Conservation (phyloP, 2,113 vertebrate genomes). For the Hyla sarda region DNA sequence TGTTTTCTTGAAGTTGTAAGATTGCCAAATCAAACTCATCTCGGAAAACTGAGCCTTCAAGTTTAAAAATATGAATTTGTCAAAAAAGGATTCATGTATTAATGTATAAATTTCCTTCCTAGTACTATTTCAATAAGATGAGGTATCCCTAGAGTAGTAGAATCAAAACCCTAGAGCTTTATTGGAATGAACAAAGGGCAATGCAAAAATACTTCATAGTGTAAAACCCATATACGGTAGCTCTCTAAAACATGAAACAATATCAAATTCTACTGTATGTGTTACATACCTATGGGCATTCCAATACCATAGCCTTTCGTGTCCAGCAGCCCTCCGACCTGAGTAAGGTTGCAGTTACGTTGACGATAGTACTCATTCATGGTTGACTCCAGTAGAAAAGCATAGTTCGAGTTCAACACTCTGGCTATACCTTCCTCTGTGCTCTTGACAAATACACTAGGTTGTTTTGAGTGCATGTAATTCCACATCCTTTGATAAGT, state of each 20-base stretch:
- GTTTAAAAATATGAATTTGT: conserved; percentile 5
- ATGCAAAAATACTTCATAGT: no score
- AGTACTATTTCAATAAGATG: neutral
- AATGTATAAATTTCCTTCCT: neutral
- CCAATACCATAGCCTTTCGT: conserved; percentile 99
- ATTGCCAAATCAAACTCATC: conserved; percentile 98
- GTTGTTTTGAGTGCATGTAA: conserved; percentile 99
- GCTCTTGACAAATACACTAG: conserved; percentile 97
- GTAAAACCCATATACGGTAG: no score
- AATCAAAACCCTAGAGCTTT: neutral
- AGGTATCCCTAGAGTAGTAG: neutral
- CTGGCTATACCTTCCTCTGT: conserved; percentile 96
- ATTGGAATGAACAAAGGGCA: no score
- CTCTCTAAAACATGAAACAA: neutral
- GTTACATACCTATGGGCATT: conserved; percentile 89
- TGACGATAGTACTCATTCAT: conserved; percentile 99
- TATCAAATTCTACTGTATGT: neutral
- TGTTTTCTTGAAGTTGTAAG: conserved; percentile 96
- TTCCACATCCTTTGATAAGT: conserved; percentile 99
- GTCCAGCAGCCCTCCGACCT: conserved; percentile 97
- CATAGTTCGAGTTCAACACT: conserved; percentile 97
- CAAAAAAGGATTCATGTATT: neutral
- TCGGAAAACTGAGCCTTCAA: conserved; percentile 89
- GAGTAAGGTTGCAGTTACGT: conserved; percentile 98
- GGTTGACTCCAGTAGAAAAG: conserved; percentile 96